phyloP scores from a whole-genome alignment of 2,113 vertebrate genomes.

The Neopipo cinnamomea region DNA sequence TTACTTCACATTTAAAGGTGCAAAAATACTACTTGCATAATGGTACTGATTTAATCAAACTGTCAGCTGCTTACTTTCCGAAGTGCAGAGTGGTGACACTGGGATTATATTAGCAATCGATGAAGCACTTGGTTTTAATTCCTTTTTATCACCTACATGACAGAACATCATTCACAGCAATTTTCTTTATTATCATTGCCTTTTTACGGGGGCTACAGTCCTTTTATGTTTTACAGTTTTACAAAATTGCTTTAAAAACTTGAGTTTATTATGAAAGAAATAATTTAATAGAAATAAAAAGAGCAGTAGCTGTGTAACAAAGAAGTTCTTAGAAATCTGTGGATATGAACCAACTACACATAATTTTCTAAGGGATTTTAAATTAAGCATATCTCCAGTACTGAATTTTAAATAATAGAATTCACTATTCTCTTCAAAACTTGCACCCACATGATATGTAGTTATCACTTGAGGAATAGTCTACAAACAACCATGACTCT shows the following conservation, averaged over 20 bases:
- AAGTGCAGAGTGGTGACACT: background rate
- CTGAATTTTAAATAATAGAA: constrained; percentile 61
- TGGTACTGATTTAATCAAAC: background rate
- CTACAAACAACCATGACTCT: background rate
- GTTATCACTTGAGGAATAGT: background rate
- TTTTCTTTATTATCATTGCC: constrained; percentile 2
- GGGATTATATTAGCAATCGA: background rate
- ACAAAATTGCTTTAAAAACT: constrained; percentile 34
- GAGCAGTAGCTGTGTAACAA: constrained; percentile 54
- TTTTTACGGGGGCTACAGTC: background rate
- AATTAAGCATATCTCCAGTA: constrained; percentile 20
- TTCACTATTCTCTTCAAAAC: background rate
- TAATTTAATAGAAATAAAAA: constrained; percentile 21
- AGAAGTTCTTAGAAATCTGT: constrained; percentile 40
- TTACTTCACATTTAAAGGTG: background rate
- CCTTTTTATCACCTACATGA: constrained; percentile 16
- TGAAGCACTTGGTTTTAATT: background rate
- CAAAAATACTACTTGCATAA: background rate
- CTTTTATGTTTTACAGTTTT: constrained; percentile 20
- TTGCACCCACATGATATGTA: background rate
- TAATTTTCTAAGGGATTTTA: constrained; percentile 46
- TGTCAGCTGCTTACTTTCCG: background rate
- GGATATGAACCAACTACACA: constrained; percentile 26
- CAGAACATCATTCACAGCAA: constrained; percentile 33
- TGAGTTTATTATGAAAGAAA: constrained; percentile 46